phyloP scores from a whole-genome alignment of 2,797 vertebrate species.

The Miichthys miiuy region DNA sequence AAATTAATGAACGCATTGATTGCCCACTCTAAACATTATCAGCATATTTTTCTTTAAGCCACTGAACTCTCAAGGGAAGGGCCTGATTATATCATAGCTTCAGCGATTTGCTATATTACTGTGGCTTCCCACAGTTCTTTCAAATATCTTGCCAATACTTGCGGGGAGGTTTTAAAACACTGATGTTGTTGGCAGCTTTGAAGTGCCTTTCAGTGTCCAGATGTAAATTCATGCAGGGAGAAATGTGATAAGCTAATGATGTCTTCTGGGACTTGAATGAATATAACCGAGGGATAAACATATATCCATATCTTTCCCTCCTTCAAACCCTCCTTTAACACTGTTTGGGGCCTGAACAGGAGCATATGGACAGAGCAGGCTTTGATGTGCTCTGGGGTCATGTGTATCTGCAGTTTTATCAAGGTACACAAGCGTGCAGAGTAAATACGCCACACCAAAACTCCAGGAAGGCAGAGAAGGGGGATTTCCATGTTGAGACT shows the following conservation, averaged over 20 bases:
- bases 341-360: conserved; percentile 42
- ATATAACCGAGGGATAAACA: conserved; percentile 68
- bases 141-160: conserved; percentile 46
- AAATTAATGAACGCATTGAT: conserved; percentile 79
- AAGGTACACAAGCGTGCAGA: conserved; percentile 72
- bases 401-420: conserved; percentile 76
- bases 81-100: conserved; percentile 45
- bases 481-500: conserved; percentile 68
- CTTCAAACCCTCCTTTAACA: conserved; percentile 29
- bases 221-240: conserved; percentile 73
- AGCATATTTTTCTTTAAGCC: conserved; percentile 67
- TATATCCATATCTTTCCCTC: conserved; percentile 66
- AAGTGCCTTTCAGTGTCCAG: conserved; percentile 75
- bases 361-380: conserved; percentile 65
- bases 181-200: conserved; percentile 74
- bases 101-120: conserved; percentile 21
- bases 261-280: conserved; percentile 64
- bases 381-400: conserved; percentile 76
- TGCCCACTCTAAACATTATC: conserved; percentile 64
- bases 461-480: conserved; percentile 54
- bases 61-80: conserved; percentile 20
- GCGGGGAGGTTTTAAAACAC: conserved; percentile 52
- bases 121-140: conserved; percentile 34
- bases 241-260: conserved; percentile 82
- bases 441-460: conserved; percentile 79